A percentile compares a stretch with the other conserved stretches of the same genome.
Evolutionary conservation across 2,888 invertebrate genomes (phyloP).

Genomic region (Agrypnus murinus): DNA sequence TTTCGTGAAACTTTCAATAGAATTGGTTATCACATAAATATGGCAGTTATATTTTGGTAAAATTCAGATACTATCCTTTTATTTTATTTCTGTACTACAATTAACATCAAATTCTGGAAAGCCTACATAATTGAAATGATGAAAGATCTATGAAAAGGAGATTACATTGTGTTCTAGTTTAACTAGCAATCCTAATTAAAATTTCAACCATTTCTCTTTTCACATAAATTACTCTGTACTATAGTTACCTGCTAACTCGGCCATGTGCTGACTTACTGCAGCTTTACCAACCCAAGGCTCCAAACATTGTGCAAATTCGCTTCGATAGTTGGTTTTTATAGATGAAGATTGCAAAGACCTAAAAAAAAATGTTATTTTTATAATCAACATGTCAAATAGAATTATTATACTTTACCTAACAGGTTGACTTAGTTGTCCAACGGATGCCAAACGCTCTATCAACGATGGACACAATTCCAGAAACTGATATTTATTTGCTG

Average conservation of each 20-base stretch:
- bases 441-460: constrained; percentile 78
- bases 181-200: not conserved
- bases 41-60: no score
- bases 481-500: constrained; percentile 84
- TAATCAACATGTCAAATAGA: no score
- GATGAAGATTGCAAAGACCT: constrained; percentile 74
- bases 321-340: constrained; percentile 76
- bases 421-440: constrained; percentile 78
- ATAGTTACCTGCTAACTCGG: constrained; percentile 66
- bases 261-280: constrained; percentile 68
- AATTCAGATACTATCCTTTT: no score
- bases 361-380: no score
- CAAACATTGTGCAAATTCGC: constrained; percentile 77
- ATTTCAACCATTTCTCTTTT: not conserved
- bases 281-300: constrained; percentile 76
- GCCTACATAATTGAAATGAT: no score
- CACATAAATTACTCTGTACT: no score
- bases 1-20: no score
- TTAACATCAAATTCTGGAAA: no score
- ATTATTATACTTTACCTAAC: constrained; percentile 73
- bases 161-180: no score
- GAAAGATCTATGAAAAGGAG: no score
- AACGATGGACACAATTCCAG: constrained; percentile 80
- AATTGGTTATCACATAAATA: no score
- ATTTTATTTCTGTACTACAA: no score